phyloP scores from a whole-genome alignment of 2,113 vertebrate genomes.

The Argyrosomus japonicus region DNA sequence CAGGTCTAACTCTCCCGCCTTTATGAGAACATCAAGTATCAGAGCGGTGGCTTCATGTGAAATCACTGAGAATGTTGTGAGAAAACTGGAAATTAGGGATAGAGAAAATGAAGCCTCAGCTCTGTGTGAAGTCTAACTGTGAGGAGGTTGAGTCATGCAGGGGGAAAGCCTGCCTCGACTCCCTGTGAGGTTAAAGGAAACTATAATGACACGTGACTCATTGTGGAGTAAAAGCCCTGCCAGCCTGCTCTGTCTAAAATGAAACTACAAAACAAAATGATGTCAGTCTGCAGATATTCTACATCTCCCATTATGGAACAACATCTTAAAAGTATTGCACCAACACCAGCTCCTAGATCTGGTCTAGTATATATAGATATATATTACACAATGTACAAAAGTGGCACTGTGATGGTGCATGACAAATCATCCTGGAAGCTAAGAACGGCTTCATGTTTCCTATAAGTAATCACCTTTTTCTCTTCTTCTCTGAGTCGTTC shows the following conservation, averaged over 20 bases:
- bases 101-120: neutral
- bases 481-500: conserved; percentile 94
- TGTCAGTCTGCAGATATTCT: neutral
- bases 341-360: neutral
- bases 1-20: conserved; percentile 16
- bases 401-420: neutral
- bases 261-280: neutral
- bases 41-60: neutral
- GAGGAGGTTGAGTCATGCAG: conserved; percentile 28
- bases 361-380: neutral
- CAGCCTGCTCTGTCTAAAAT: neutral
- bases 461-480: conserved; percentile 93
- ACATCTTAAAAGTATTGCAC: neutral
- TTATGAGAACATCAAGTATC: conserved; percentile 1
- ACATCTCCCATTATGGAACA: neutral
- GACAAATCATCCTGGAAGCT: neutral
- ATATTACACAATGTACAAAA: neutral
- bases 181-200: conserved; percentile 1
- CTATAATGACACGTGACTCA: neutral
- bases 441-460: neutral
- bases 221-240: neutral
- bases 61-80: neutral
- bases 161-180: conserved; percentile 27
- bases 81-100: neutral
- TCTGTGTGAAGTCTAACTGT: neutral